These are phyloP conservation scores for Channa argus DNA, from an alignment of 2,113 vertebrate species.

Conservation along the genomic window DNA sequence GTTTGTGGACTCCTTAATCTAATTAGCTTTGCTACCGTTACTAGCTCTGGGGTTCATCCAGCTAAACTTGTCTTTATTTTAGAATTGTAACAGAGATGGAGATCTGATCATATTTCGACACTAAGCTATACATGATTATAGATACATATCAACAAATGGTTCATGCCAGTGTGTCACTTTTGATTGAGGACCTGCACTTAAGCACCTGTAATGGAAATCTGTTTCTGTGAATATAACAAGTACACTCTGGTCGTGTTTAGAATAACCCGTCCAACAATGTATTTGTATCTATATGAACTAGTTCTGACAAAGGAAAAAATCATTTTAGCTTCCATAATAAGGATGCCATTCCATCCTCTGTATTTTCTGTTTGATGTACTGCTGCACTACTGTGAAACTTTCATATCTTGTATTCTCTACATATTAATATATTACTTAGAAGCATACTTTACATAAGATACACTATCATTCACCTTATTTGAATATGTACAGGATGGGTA, in stretches of 20 bases:
- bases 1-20: too few relatives aligned
- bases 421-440: conserved; percentile 24
- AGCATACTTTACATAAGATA: conserved; percentile 43
- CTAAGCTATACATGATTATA: too few relatives aligned
- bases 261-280: background rate
- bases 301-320: background rate
- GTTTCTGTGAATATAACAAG: conserved; percentile 30
- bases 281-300: conserved; percentile 4
- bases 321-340: background rate
- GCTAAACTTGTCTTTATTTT: too few relatives aligned
- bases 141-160: too few relatives aligned
- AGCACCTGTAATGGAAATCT: conserved; percentile 35
- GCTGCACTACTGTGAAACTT: background rate
- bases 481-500: conserved; percentile 51
- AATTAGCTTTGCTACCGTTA: too few relatives aligned
- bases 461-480: conserved; percentile 58
- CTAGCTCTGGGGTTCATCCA: too few relatives aligned
- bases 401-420: conserved; percentile 7
- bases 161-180: conserved; percentile 8
- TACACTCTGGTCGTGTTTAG: background rate
- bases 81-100: too few relatives aligned
- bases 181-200: conserved; percentile 3
- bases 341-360: background rate
- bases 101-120: too few relatives aligned
- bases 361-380: conserved; percentile 9